Evolutionary conservation across 2,888 invertebrate genomes (phyloP), one percentile per base, ranked within the genome.

Genomic region (Sycophila texana): DNA sequence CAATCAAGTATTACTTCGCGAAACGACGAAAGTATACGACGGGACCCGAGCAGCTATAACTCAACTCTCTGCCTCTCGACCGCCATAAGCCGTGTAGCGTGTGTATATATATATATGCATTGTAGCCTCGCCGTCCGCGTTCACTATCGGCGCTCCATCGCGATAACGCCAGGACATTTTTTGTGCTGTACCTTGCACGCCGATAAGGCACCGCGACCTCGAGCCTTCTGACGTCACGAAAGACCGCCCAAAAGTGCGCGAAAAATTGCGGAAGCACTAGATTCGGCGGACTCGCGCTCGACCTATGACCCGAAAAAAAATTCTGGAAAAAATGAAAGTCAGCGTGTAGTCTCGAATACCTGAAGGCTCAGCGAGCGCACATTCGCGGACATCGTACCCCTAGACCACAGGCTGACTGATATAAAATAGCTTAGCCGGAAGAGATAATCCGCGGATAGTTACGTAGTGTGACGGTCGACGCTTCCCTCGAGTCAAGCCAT

Each of bases 311-410:
- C 84, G 79, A 85, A 84, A 89, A 89, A 89, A 89, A 87, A 86
- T 83, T 80, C 18, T 49, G 49, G 84, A 87, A 89, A 89, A 89
- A 89, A 88, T 84, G 86, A 88, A 89, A 89, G 87, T 88, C 88
- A 89, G 87, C 88, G 85, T 86, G 88, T 81, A 88, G 89, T 89
- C 89, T 89, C 89, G 89, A 89, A 89, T 89, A 89, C 87, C 79
- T 70, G 74, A 67, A 70, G 74, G 79, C 82, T 82, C 82, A 76
- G 77, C 82, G 79, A 68, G 26, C 61, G 82, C 83, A 83, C 76
- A 65, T 83, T 77, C 20, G n/a, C 51, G 66, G 61, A 60, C 14
- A 51, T 85, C 84, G 89, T 89, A 89, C 87, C 87, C 87, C 86
- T 87, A 89, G 89, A 89, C 89, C 85, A 89, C 88, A 88, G 80